These are phyloP conservation scores for Pituophis catenifer DNA, from an alignment of 2,113 vertebrate genomes.

Conservation along the genomic window DNA sequence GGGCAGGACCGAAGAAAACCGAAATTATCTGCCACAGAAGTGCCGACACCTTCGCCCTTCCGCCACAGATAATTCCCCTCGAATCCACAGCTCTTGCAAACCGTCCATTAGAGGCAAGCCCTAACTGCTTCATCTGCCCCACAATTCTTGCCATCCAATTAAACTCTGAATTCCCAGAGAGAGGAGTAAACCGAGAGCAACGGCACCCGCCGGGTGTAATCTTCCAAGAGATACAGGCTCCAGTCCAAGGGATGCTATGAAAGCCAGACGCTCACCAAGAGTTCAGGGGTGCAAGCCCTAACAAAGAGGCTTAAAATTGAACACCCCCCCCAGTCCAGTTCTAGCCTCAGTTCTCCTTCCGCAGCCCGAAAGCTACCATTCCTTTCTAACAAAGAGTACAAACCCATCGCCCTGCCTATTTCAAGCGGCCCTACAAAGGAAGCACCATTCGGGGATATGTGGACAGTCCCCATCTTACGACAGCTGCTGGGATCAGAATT, in stretches of 20 bases:
- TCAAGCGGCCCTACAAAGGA: neutral
- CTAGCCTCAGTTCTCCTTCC: neutral
- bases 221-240: too few relatives aligned
- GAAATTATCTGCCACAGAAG: constrained; percentile 5
- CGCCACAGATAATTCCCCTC: neutral
- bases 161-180: neutral
- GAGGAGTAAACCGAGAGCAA: neutral
- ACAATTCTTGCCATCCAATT: neutral
- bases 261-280: neutral
- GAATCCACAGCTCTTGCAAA: constrained; percentile 43
- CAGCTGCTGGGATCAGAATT: neutral
- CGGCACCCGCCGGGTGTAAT: neutral
- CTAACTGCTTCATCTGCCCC: constrained; percentile 41
- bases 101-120: constrained; percentile 47
- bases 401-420: too few relatives aligned
- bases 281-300: neutral
- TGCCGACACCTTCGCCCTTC: neutral
- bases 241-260: neutral
- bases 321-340: neutral
- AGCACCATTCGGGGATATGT: neutral
- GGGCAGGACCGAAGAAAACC: constrained; percentile 39
- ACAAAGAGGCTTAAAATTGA: neutral
- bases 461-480: neutral
- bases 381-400: too few relatives aligned
- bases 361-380: neutral